Conservation (phyloP, 2,888 invertebrate species). For the Hirtodrosophila histrioides region DNA sequence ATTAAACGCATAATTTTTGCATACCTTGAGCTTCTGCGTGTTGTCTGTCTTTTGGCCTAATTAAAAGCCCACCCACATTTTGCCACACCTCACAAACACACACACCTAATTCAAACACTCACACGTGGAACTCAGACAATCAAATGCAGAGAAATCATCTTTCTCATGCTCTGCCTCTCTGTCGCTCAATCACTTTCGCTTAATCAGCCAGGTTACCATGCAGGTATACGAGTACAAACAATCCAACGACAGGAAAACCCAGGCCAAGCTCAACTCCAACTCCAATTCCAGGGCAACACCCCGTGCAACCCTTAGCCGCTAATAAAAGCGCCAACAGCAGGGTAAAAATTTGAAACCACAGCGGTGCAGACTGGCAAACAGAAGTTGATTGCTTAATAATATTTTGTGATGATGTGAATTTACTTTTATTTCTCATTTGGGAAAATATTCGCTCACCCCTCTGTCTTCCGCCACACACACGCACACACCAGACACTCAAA, state of each 20-base stretch:
- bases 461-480: not conserved
- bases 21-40: slow-evolving; percentile 13
- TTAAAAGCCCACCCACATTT: slow-evolving; percentile 38
- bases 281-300: not conserved
- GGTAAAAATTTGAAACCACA: slow-evolving; percentile 48
- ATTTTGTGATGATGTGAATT: slow-evolving; percentile 82
- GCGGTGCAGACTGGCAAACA: slow-evolving; percentile 58
- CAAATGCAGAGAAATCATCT: slow-evolving; percentile 27
- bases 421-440: slow-evolving; percentile 81
- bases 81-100: not conserved
- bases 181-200: slow-evolving; percentile 70
- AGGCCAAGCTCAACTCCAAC: not conserved
- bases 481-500: not conserved
- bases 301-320: slow-evolving; percentile 36
- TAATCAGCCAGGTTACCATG: slow-evolving; percentile 60
- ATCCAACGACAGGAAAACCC: slow-evolving; percentile 21
- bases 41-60: slow-evolving; percentile 39
- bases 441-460: slow-evolving; percentile 30
- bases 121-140: slow-evolving; percentile 17
- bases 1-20: slow-evolving; percentile 51
- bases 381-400: slow-evolving; percentile 81
- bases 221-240: slow-evolving; percentile 34
- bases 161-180: slow-evolving; percentile 11
- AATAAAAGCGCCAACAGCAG: slow-evolving; percentile 39
- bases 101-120: not conserved